A percentile compares a stretch with the other conserved stretches of the same genome.
Conservation (phyloP, 2,797 vertebrate species). For the Luscinia luscinia region DNA sequence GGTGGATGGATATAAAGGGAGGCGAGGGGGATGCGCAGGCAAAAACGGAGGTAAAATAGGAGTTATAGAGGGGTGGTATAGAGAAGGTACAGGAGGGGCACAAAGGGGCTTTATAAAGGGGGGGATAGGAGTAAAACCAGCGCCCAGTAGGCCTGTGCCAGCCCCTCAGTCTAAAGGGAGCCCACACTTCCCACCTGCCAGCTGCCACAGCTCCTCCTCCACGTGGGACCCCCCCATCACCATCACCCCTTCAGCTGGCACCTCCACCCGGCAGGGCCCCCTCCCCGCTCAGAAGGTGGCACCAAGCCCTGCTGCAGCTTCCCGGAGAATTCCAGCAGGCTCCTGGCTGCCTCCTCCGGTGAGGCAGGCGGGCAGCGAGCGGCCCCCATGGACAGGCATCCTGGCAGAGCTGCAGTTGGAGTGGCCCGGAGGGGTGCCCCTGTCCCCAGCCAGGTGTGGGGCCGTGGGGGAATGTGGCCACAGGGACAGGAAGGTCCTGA, state of each 20-base stretch:
- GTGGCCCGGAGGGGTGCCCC: neutral
- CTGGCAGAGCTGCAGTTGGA: neutral
- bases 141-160: neutral
- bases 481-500: neutral
- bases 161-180: neutral
- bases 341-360: neutral
- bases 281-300: neutral
- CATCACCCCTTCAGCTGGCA: neutral
- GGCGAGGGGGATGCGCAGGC: rapidly evolving
- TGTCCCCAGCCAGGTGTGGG: neutral
- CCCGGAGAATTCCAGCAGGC: neutral
- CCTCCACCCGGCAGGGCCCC: neutral
- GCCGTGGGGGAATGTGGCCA: rapidly evolving
- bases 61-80: neutral
- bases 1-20: neutral
- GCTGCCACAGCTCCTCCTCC: neutral
- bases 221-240: neutral
- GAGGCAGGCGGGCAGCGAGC: neutral
- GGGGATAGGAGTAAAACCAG: neutral
- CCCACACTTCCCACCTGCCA: neutral
- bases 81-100: rapidly evolving
- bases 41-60: neutral
- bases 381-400: rapidly evolving
- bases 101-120: neutral
- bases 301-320: neutral